Conservation (phyloP, 2,113 vertebrate species). For the Tetrao urogallus region DNA sequence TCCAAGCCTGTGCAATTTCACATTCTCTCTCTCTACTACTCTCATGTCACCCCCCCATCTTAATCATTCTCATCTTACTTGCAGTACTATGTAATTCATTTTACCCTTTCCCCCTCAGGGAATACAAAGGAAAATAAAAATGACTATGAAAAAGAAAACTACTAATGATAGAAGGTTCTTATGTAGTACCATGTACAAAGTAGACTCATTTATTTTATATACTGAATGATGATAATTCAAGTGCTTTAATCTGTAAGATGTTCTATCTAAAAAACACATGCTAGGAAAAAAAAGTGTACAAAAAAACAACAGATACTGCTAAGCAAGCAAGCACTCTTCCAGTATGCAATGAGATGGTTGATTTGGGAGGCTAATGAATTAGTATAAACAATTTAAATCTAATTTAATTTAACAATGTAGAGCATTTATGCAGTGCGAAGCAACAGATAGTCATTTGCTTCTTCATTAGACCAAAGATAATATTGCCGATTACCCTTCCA, state of each 20-base stretch:
- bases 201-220: background rate
- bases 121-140: background rate
- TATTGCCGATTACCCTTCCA: slow-evolving; percentile 54
- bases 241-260: background rate
- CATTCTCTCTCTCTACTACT: background rate
- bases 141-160: background rate
- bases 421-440: slow-evolving; percentile 57
- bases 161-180: background rate
- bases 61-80: background rate
- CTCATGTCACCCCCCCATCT: background rate
- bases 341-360: slow-evolving; percentile 38
- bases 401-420: slow-evolving; percentile 69
- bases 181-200: background rate
- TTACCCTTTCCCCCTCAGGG: background rate
- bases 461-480: slow-evolving; percentile 69
- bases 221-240: background rate
- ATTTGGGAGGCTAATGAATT: slow-evolving; percentile 71
- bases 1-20: background rate
- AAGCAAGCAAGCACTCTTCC: slow-evolving; percentile 16
- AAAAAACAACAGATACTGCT: slow-evolving; percentile 3
- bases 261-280: slow-evolving; percentile 1
- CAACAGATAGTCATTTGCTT: slow-evolving; percentile 53
- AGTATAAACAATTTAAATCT: slow-evolving; percentile 58
- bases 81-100: background rate
- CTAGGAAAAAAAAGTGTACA: slow-evolving; percentile 26